phyloP scores from a whole-genome alignment of 1,140 invertebrate species.

The Penaeus chinensis region DNA sequence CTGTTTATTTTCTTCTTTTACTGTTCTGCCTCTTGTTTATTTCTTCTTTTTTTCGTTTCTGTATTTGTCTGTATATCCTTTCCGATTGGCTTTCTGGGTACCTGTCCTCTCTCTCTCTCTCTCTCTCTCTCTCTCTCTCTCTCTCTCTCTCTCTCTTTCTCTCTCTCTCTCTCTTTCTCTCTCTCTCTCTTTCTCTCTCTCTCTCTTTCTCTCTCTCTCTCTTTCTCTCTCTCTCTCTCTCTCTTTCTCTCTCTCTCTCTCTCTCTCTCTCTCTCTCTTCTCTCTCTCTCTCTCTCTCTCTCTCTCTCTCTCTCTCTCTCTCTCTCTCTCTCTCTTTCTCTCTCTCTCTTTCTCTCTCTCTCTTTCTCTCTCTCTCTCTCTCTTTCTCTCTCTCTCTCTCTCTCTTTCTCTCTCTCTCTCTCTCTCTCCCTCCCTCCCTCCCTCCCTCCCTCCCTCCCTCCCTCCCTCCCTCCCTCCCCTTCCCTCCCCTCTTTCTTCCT shows the following conservation, averaged over 20 bases:
- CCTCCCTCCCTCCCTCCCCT: too few species aligned
- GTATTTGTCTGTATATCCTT: not conserved
- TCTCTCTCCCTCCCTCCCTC: not conserved
- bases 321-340: too few species aligned
- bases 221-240: not conserved
- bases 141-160: not conserved
- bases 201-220: too few species aligned
- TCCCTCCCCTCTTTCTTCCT: too few species aligned
- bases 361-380: too few species aligned
- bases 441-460: too few species aligned
- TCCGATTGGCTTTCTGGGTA: too few species aligned
- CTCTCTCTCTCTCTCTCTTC: not conserved
- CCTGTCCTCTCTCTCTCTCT: not conserved
- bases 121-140: not conserved
- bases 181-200: not conserved
- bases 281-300: not conserved
- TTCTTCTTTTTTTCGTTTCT: not conserved
- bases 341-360: too few species aligned
- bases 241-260: not conserved
- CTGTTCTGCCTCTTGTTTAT: not conserved
- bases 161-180: not conserved
- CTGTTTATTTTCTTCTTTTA: not conserved
- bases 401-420: not conserved
- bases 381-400: conserved; percentile 20
- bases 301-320: not conserved